Percentiles rank a stretch among this genome's conserved stretches.
Conservation (phyloP, 2,113 vertebrate species). For the Lucifuga dentata region DNA sequence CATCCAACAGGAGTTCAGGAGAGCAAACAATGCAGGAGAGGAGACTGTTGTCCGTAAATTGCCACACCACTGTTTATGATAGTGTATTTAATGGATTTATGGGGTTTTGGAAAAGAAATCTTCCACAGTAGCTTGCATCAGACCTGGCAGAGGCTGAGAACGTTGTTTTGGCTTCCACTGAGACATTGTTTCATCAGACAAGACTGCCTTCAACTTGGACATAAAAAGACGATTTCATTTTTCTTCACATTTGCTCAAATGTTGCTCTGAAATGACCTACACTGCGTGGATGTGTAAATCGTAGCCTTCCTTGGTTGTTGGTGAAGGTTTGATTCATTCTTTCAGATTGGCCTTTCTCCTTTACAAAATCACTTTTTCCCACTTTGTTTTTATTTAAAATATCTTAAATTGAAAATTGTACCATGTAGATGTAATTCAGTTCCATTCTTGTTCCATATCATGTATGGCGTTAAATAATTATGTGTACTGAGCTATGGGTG, state of each 20-base stretch:
- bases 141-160: slow-evolving; percentile 33
- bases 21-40: slow-evolving; percentile 6
- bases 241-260: slow-evolving; percentile 23
- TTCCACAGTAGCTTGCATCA: slow-evolving; percentile 55
- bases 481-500: too few species aligned
- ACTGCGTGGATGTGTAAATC: slow-evolving; percentile 3
- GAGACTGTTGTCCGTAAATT: slow-evolving; percentile 5
- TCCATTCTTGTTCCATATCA: not conserved
- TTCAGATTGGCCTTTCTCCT: not conserved
- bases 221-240: slow-evolving; percentile 30
- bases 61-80: not conserved
- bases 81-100: slow-evolving; percentile 14
- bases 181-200: slow-evolving; percentile 53
- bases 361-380: slow-evolving; percentile 24
- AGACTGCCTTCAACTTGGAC: slow-evolving; percentile 41
- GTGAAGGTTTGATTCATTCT: slow-evolving; percentile 17
- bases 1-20: slow-evolving; percentile 3
- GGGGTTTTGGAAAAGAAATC: slow-evolving; percentile 23
- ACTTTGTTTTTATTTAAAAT: slow-evolving; percentile 1
- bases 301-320: not conserved
- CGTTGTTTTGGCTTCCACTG: slow-evolving; percentile 27
- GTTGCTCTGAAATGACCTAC: too few species aligned
- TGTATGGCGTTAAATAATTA: too few species aligned
- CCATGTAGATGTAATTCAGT: not conserved
- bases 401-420: slow-evolving; percentile 6